Evolutionary conservation across 2,113 vertebrate species (phyloP), one percentile per base, ranked within the genome.

Genomic region (Xiphophorus maculatus): DNA sequence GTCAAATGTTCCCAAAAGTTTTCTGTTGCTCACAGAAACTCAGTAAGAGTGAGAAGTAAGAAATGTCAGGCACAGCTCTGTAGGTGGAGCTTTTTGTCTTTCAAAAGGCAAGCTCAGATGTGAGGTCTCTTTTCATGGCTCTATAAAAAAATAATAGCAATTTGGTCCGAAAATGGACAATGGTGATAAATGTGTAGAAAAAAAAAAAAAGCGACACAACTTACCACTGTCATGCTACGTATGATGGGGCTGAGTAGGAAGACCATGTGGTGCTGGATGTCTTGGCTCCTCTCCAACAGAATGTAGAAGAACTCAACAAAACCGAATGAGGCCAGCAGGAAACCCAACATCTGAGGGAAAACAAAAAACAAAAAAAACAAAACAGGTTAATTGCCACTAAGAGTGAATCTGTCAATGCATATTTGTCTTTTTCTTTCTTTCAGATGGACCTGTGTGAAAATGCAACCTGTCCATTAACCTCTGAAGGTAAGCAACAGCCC

Each of bases 281-380:
- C 92, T 54, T 88, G 85, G 44, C 91, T 93, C 40, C 89, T 89
- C 80, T 95, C 91, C 84, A 94, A 82, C 79, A 95, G 74, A 66
- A 95, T 90, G 77, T 95, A 95, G 88, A 95, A 93, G 78, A 94
- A 91, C 88, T 95, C 95, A 81, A 95, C 89, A 37, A 95, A 93
- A 51, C 93, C 92, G 62, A 94, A 95, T 2, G 92, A 95, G 33
- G 94, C 94, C 90, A 95, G 83, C 72, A 93, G 82, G 84, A 95
- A 91, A 35, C 93, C 93, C 87, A 95, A 82, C 66, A 92, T 89
- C 94, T 95, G 66, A 63, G 25, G 25, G 5, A 58, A 15, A 2
- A 69, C 2, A 11, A 37, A 79, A 37, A 29, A 69, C 9, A 6
- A 54, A 37, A 37, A 12, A 37, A 37, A 2, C 9, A 35, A 11